Evolutionary conservation across 2,888 invertebrate species (phyloP).

Genomic region (Pimpla rufipes): DNA sequence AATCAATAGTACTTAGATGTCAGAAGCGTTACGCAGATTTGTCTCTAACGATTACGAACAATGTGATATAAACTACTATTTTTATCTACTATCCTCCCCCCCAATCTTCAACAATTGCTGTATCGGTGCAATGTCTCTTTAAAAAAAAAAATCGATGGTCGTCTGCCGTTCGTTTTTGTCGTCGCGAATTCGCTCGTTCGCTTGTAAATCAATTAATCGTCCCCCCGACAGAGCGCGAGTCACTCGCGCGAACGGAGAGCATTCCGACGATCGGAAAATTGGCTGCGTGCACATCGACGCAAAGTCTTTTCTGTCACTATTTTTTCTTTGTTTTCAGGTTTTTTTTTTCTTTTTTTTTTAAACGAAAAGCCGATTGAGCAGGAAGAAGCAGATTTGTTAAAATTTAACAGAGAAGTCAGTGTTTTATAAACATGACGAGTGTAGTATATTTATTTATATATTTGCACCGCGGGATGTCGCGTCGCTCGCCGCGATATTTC

Average conservation of each 20-base stretch:
- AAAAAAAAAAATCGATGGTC: constrained; percentile 27
- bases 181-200: constrained; percentile 19
- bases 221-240: neutral
- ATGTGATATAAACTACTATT: constrained; percentile 71
- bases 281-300: constrained; percentile 35
- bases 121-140: constrained; percentile 64
- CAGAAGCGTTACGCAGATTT: constrained; percentile 66
- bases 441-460: constrained; percentile 84
- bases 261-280: constrained; percentile 40
- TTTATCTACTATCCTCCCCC: constrained; percentile 54
- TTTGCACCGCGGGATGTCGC: constrained; percentile 81
- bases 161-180: constrained; percentile 38
- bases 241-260: constrained; percentile 16
- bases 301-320: constrained; percentile 1
- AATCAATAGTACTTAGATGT: constrained; percentile 72
- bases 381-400: constrained; percentile 80
- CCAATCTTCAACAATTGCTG: constrained; percentile 64
- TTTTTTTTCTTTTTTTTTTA: constrained; percentile 27
- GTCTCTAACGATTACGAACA: constrained; percentile 69
- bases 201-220: constrained; percentile 5
- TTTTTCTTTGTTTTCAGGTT: neutral
- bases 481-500: constrained; percentile 79
- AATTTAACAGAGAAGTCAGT: constrained; percentile 85
- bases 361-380: constrained; percentile 59
- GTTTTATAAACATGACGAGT: constrained; percentile 85